Evolutionary conservation across 2,113 vertebrate genomes (phyloP).

Genomic region (Phylloscopus whistleri): DNA sequence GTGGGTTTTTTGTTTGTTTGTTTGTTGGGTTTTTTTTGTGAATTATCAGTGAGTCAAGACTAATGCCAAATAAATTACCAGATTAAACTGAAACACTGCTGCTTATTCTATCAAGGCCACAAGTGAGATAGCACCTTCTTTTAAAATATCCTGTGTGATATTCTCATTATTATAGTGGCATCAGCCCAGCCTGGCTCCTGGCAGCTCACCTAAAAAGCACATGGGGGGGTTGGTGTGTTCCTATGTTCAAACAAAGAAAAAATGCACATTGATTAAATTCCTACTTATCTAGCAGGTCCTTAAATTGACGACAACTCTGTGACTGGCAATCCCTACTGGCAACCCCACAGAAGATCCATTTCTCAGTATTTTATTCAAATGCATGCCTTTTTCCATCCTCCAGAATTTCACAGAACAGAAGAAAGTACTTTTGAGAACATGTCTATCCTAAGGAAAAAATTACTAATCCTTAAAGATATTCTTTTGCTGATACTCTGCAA

Average conservation of each 20-base stretch:
- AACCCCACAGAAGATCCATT: not conserved
- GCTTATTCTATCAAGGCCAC: not conserved
- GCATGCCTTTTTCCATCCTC: fast-evolving
- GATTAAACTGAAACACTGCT: not conserved
- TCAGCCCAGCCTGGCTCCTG: not conserved
- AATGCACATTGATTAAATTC: not conserved
- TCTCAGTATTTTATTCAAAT: not conserved
- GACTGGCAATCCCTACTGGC: not conserved
- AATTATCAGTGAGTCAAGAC: not conserved
- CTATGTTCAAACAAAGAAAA: not conserved
- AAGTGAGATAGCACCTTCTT: not conserved
- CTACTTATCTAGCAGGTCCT: not conserved
- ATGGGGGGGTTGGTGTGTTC: fast-evolving
- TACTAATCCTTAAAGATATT: not conserved
- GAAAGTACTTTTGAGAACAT: not conserved
- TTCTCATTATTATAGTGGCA: not conserved
- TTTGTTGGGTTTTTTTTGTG: too few relatives aligned
- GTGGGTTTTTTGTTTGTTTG: too few relatives aligned
- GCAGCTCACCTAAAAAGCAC: not conserved
- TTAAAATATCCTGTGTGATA: not conserved
- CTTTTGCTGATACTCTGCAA: not conserved
- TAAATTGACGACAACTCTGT: not conserved
- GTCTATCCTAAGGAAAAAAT: not conserved
- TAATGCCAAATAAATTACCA: not conserved
- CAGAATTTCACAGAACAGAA: not conserved